Conservation (phyloP, 2,113 vertebrate species). For the Craseonycteris thonglongyai region DNA sequence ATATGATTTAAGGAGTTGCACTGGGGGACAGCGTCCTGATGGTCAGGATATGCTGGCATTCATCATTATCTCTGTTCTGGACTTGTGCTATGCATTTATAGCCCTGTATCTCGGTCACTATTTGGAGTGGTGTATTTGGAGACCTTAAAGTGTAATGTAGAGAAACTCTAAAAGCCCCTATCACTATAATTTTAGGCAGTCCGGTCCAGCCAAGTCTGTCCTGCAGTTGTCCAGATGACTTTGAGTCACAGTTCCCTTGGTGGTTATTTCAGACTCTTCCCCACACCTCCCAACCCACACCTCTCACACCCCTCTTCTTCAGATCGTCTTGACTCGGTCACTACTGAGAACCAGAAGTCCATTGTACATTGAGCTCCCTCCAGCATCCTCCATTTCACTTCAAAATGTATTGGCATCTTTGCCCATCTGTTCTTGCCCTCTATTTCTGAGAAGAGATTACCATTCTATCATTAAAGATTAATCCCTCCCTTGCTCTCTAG, state of each 20-base stretch:
- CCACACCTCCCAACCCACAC: neutral
- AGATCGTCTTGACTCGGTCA: neutral
- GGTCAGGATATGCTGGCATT: neutral
- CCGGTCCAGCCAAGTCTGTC: neutral
- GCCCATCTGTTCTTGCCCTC: neutral
- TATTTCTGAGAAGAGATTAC: neutral
- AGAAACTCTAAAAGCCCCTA: neutral
- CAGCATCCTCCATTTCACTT: neutral
- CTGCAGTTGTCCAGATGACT: neutral
- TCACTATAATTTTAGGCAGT: neutral
- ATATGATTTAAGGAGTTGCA: neutral
- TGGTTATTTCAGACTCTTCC: neutral
- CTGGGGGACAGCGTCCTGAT: neutral
- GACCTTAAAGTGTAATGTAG: neutral
- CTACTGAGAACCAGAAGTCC: neutral
- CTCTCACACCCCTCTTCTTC: neutral
- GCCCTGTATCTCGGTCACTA: neutral
- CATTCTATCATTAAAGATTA: neutral
- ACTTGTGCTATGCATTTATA: neutral
- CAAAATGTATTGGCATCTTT: neutral
- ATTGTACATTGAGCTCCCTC: fast-evolving
- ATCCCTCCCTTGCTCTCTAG: neutral
- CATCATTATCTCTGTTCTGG: neutral
- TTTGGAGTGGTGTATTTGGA: neutral
- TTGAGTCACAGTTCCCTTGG: neutral